phyloP scores from a whole-genome alignment of 1,140 invertebrate genomes.

The Luehdorfia chinensis region DNA sequence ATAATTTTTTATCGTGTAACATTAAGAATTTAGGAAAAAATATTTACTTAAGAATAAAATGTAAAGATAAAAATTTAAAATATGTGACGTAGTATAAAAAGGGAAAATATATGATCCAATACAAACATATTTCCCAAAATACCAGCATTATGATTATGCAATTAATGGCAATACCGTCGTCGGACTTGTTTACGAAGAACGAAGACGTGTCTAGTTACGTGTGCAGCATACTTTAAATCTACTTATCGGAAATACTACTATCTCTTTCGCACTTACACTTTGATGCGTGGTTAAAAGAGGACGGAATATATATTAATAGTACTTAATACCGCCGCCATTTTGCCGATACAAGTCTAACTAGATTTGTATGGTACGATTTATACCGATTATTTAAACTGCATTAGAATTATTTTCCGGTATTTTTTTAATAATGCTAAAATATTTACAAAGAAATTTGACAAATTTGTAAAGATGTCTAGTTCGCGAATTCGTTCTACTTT shows the following conservation, averaged over 20 bases:
- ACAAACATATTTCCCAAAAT: slow-evolving; percentile 24
- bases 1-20: too few species aligned
- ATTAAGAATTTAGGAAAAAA: too few species aligned
- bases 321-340: slow-evolving; percentile 69
- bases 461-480: background rate
- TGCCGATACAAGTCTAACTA: slow-evolving; percentile 58
- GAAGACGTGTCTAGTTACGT: slow-evolving; percentile 75
- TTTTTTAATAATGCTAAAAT: slow-evolving; percentile 9
- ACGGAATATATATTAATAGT: slow-evolving; percentile 66
- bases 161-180: slow-evolving; percentile 48
- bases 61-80: too few species aligned
- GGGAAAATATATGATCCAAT: too few species aligned
- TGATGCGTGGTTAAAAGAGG: slow-evolving; percentile 30
- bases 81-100: too few species aligned
- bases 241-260: slow-evolving; percentile 51
- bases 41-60: too few species aligned
- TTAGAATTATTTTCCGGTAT: slow-evolving; percentile 14
- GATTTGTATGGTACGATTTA: slow-evolving; percentile 40
- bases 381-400: slow-evolving; percentile 21
- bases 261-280: slow-evolving; percentile 43
- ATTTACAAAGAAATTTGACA: too few species aligned
- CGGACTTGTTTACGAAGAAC: slow-evolving; percentile 69
- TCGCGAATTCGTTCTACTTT: background rate
- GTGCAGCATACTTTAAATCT: slow-evolving; percentile 59
- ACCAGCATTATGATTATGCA: slow-evolving; percentile 16